Evolutionary conservation across 1,140 invertebrate genomes (phyloP), one percentile per base, ranked within the genome.

Genomic region (Cotesia glomerata): DNA sequence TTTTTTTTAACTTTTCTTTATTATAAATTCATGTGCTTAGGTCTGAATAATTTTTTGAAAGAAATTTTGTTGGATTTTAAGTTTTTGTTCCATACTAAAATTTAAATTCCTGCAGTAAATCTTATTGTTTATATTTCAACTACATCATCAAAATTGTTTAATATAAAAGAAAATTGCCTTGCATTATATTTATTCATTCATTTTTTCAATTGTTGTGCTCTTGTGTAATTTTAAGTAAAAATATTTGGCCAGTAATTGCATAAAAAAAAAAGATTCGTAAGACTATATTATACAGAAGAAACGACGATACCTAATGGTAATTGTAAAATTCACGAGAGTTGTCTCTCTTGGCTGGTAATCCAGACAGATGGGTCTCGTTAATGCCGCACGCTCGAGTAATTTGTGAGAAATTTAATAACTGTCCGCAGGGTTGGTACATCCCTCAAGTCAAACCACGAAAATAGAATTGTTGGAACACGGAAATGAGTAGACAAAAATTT

Each of bases 361-460:
- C 76, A 82, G 79, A 82, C 81, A 80, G 80, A 83, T 82, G 80
- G 79, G 79, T 82, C 76, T 80, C 78, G 80, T 81, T 82, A 83
- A 83, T 82, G 79, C 79, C 79, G 81, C 73, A 78, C 77, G 80
- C 65, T 67, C 79, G 80, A 76, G 77, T 80, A 82, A 82, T 82
- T 82, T 82, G 81, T 76, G 81, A 82, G 79, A 82, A 82, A 82
- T 82, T 77, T 82, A 83, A 83, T 82, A 81, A 82, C 78, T 68
- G 39, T 35, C 51, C 2, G 35, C 13, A 18, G 45, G 58, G 54
- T 5, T 36, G 32, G 62, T 14, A 7, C 35, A 14, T 66, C 68
- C 77, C 79, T 14, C 56, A 16, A 18, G 56, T 58, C 14, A 18
- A 58, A 11, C 39, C 39, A 54, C 16, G 39, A 8, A 2, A 11